Base-by-base conservation (phyloP, 35 echinoderm and acorn worm species). In the Strongylocentrotus purpuratus region DNA sequence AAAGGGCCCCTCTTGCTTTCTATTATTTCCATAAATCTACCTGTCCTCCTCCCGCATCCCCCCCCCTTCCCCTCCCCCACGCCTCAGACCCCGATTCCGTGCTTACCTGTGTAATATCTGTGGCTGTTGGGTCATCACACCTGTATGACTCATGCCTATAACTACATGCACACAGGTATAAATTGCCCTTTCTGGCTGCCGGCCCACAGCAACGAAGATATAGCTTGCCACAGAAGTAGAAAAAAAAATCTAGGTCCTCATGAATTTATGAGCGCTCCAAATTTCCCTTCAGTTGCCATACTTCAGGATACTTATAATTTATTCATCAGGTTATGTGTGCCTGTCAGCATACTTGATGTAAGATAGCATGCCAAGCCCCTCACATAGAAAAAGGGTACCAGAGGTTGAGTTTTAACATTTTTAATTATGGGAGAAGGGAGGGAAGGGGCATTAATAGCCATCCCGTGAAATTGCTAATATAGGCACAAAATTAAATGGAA, bases 91-190 rank as follows among this genome's bases (percentile, higher is more conserved):
- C 52, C 5, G 10, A 59, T 59, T 14, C 52, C 0, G 15, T 78
- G 28, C 65, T n/a, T 78, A 78, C 18, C 65, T 78, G 65, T 7
- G 25, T n/a, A 78, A 78, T 78, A 78, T 28, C 65, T 78, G 22
- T 78, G 65, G 65, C 65, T 78, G 65, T 78, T 28, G 65, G 65
- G 65, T 78, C 65, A 78, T 78, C 65, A 78, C 65, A 78, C 65
- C 65, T 78, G 65, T 78, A 78, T 78, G 65, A 78, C 20, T 78
- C 65, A 78, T 78, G 65, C 65, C 65, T 28, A 78, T 78, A 78
- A 78, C 20, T 78, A 78, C 65, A 78, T 78, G 65, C 65, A 78
- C 65, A 78, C 65, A 78, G 65, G 65, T 78, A 78, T 78, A 78
- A 78, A 78, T 78, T 78, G 65, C 65, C 65, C 65, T 78, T 78